Evolutionary conservation across 2,888 invertebrate species (phyloP).

Genomic region (Papilio gigon): DNA sequence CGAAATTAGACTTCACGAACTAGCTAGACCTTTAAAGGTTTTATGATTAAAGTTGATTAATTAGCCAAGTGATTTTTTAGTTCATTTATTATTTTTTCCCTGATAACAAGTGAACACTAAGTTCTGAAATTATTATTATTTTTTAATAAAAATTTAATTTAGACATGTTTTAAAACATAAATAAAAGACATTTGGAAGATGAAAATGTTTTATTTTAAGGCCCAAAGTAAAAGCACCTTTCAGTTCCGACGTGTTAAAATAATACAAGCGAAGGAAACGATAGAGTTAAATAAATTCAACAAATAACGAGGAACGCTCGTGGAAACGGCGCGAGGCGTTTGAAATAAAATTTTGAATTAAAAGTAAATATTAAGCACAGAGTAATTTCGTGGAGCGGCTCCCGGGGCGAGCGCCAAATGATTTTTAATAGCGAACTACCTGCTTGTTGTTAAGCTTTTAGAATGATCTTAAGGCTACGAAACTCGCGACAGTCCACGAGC

Average conservation of each 20-base stretch:
- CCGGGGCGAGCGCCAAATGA: constrained; percentile 74
- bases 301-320: constrained; percentile 43
- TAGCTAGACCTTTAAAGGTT: not conserved
- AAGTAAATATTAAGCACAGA: constrained; percentile 75
- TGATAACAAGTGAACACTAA: too few species aligned
- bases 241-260: constrained; percentile 14
- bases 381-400: constrained; percentile 69
- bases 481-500: not conserved
- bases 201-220: not conserved
- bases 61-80: too few species aligned
- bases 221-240: not conserved
- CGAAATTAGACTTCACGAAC: not conserved
- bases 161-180: too few species aligned
- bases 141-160: too few species aligned
- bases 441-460: constrained; percentile 73
- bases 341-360: constrained; percentile 80
- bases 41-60: not conserved
- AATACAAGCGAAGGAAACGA: constrained; percentile 31
- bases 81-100: too few species aligned
- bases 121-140: too few species aligned
- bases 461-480: constrained; percentile 56
- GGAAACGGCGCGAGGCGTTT: constrained; percentile 51
- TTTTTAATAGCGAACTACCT: constrained; percentile 78
- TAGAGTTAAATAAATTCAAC: constrained; percentile 39
- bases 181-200: not conserved